A percentile compares a stretch with the other conserved stretches of the same genome.
Evolutionary conservation across 1,140 invertebrate genomes (phyloP).

Genomic region (Ceratitis capitata): DNA sequence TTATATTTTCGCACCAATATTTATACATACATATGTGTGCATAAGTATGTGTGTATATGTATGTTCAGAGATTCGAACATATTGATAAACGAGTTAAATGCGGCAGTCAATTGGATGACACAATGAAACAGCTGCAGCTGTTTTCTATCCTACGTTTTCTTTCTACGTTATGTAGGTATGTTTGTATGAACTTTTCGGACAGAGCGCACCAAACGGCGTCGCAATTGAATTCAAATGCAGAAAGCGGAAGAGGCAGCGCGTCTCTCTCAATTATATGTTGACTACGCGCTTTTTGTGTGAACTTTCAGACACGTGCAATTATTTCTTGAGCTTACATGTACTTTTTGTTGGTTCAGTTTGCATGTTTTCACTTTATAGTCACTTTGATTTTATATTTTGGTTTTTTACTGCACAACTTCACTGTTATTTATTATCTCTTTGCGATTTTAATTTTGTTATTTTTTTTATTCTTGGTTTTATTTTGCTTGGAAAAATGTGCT

Average conservation of each 20-base stretch:
- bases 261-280: no score
- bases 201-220: not conserved
- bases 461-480: not conserved
- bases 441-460: not conserved
- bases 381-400: no score
- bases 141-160: constrained; percentile 5
- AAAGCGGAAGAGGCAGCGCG: no score
- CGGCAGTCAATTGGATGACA: constrained; percentile 8
- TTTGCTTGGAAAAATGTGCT: no score
- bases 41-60: not conserved
- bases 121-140: constrained; percentile 27
- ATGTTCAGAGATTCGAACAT: no score
- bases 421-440: not conserved
- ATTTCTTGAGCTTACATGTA: not conserved
- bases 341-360: not conserved
- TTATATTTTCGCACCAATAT: not conserved
- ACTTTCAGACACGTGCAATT: not conserved
- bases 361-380: no score
- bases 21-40: not conserved
- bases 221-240: not conserved
- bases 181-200: not conserved
- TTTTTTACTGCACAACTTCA: no score
- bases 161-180: no score
- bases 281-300: not conserved
- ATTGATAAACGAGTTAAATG: no score